Evolutionary conservation across 2,113 vertebrate genomes (phyloP).

Genomic region (Rafetus swinhoei): DNA sequence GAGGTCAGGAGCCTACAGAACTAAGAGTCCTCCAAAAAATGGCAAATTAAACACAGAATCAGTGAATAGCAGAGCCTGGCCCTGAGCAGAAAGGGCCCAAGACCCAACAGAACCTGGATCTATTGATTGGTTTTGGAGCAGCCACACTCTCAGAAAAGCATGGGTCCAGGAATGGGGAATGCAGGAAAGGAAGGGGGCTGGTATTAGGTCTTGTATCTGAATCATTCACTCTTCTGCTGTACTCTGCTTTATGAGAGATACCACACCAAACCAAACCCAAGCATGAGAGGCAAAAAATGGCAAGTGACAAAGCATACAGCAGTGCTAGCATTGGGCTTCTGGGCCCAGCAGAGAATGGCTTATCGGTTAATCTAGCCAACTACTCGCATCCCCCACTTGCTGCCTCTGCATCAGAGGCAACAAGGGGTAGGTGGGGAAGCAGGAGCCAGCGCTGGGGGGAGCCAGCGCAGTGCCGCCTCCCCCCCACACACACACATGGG

Average conservation of each 20-base stretch:
- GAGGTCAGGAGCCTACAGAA: conserved; percentile 23
- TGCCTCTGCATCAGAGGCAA: too few relatives aligned
- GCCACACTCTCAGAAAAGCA: background rate
- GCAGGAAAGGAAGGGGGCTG: background rate
- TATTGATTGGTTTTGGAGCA: background rate
- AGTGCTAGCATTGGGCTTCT: too few relatives aligned
- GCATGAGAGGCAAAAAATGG: background rate
- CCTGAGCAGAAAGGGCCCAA: background rate
- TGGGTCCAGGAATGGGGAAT: background rate
- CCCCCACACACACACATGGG: background rate
- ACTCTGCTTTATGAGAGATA: background rate
- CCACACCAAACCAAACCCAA: background rate
- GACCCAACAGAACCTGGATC: background rate
- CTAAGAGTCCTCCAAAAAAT: background rate
- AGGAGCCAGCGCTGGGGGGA: too few relatives aligned
- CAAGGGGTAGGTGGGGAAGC: too few relatives aligned
- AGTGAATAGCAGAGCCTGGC: background rate
- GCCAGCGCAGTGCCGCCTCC: too few relatives aligned
- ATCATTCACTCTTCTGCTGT: background rate
- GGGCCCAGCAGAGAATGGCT: background rate
- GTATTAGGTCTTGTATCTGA: background rate
- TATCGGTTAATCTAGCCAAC: too few relatives aligned
- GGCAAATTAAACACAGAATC: background rate
- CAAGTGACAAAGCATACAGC: too few relatives aligned
- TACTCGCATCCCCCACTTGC: too few relatives aligned